Conservation (phyloP, 2,888 invertebrate genomes). For the Torymus tubicola region DNA sequence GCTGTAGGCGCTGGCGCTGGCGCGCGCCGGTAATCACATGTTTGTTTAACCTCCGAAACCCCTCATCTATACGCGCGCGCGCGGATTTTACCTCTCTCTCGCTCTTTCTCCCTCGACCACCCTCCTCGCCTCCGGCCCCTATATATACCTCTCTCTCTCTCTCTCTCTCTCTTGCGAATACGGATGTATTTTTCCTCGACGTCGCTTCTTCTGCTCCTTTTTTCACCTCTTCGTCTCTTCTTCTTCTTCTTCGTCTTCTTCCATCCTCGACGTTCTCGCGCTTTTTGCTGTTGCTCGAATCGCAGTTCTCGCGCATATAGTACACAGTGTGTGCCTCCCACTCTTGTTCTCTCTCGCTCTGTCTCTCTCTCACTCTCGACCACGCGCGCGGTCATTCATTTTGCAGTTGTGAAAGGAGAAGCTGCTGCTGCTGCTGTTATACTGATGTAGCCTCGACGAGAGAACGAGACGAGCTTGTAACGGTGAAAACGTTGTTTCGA, state of each 20-base stretch:
- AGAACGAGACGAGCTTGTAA: constrained; percentile 44
- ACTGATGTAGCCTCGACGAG: constrained; percentile 20
- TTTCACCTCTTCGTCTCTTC: constrained; percentile 42
- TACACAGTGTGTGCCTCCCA: too few relatives aligned
- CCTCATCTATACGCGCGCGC: constrained; percentile 73
- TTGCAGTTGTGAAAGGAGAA: neutral
- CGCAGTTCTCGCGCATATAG: too few relatives aligned
- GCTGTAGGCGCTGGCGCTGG: constrained; percentile 69
- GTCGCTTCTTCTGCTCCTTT: constrained; percentile 48
- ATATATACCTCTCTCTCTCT: constrained; percentile 39
- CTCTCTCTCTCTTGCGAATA: constrained; percentile 63
- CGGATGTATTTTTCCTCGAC: constrained; percentile 67
- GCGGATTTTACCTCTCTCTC: constrained; percentile 52
- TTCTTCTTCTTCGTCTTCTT: neutral
- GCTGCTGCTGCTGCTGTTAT: too few relatives aligned
- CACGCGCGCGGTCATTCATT: constrained; percentile 56
- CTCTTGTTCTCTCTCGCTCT: neutral
- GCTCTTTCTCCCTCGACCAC: constrained; percentile 61
- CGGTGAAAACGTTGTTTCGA: constrained; percentile 51
- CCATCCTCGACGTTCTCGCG: too few relatives aligned
- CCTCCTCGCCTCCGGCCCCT: constrained; percentile 62
- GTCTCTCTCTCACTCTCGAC: constrained; percentile 50
- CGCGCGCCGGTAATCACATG: constrained; percentile 75
- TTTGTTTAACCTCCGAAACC: constrained; percentile 77
- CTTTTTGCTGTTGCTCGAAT: too few relatives aligned